These are phyloP conservation scores for Tolypeutes matacus DNA, from an alignment of 2,797 vertebrate genomes.

Conservation along the genomic window DNA sequence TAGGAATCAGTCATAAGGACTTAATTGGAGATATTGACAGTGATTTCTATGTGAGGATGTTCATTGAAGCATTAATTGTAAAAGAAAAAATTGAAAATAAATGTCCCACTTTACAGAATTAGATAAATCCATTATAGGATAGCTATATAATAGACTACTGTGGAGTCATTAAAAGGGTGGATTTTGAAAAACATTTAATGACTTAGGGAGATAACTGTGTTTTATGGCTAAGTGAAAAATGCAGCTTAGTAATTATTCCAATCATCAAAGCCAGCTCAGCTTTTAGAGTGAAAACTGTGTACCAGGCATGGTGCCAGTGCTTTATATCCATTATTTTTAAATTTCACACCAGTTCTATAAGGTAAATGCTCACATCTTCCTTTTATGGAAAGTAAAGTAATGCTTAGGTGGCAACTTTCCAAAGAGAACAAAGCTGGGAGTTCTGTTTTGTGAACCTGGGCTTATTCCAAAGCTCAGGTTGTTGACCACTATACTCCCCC, in stretches of 20 bases:
- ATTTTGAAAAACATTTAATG: constrained; percentile 16
- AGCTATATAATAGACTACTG: background rate
- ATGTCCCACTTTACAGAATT: background rate
- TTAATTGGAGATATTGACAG: background rate
- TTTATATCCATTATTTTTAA: background rate
- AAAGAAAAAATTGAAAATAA: constrained; percentile 41
- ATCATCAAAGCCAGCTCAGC: background rate
- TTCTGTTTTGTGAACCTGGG: background rate
- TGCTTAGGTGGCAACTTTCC: background rate
- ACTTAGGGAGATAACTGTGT: background rate
- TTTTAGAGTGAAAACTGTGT: background rate
- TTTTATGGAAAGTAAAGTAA: background rate
- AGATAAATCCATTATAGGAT: background rate
- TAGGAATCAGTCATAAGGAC: background rate
- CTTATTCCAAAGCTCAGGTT: background rate
- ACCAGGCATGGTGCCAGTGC: background rate
- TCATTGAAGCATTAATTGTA: constrained; percentile 34
- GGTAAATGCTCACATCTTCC: background rate
- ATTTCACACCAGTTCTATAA: background rate
- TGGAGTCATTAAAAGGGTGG: background rate
- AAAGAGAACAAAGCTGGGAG: background rate
- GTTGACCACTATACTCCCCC: background rate
- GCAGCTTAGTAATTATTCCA: background rate
- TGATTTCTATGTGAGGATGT: constrained; percentile 45
- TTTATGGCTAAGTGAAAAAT: background rate